Evolutionary conservation across 2,113 vertebrate species (phyloP).

Genomic region (Rhynchomys soricoides): DNA sequence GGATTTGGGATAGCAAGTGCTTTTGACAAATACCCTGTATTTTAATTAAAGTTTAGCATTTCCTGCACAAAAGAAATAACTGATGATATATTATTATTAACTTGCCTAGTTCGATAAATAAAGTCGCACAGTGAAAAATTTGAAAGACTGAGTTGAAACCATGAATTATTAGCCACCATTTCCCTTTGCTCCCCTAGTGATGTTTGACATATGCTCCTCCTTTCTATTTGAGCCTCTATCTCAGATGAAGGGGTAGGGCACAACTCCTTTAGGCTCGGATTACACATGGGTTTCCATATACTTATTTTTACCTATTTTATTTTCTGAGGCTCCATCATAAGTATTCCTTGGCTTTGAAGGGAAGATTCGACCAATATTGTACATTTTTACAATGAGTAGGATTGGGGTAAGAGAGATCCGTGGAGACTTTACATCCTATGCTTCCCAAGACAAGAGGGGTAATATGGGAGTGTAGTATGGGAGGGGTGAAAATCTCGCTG

Average conservation of each 20-base stretch:
- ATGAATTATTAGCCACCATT: conserved; percentile 21
- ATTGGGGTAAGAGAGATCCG: no score
- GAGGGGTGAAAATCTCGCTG: background rate
- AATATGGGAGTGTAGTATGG: background rate
- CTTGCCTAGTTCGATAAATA: conserved; percentile 68
- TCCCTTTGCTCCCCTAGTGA: conserved; percentile 39
- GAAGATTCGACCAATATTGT: background rate
- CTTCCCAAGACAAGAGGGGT: background rate
- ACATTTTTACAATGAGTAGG: background rate
- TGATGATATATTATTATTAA: conserved; percentile 62
- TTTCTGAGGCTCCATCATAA: background rate
- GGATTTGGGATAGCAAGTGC: conserved; percentile 47
- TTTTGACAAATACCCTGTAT: conserved; percentile 61
- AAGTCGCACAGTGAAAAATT: conserved; percentile 48
- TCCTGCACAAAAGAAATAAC: conserved; percentile 59
- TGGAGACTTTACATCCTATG: background rate
- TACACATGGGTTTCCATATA: background rate
- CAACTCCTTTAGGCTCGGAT: background rate
- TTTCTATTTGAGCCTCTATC: background rate
- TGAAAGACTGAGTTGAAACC: conserved; percentile 55
- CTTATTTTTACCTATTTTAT: conserved; percentile 36
- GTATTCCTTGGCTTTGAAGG: background rate
- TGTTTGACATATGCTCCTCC: background rate
- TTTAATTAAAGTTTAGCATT: conserved; percentile 72
- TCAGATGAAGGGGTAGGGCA: background rate